phyloP scores from a whole-genome alignment of 1,140 invertebrate species.

The Trissolcus basalis region DNA sequence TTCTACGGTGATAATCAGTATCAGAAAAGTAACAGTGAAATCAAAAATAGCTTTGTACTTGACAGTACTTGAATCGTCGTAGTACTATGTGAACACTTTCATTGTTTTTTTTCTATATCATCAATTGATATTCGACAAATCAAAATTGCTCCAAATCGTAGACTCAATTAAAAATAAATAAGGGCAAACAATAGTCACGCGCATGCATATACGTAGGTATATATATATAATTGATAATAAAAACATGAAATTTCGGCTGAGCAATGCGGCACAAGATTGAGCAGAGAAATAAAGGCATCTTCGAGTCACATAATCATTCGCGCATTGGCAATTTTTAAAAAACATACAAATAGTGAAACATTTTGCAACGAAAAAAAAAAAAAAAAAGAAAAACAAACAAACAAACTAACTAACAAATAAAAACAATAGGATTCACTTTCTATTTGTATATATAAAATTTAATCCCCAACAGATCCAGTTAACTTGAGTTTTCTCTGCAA shows the following conservation, averaged over 20 bases:
- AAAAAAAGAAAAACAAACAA: slow-evolving; percentile 34
- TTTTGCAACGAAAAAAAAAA: slow-evolving; percentile 20
- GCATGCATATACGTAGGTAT: slow-evolving; percentile 54
- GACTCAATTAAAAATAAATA: slow-evolving; percentile 31
- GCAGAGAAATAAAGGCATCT: slow-evolving; percentile 48
- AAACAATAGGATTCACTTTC: slow-evolving; percentile 7
- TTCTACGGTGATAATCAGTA: slow-evolving; percentile 48
- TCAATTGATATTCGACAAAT: too few species aligned
- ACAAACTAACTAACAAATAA: too few species aligned
- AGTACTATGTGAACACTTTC: too few species aligned
- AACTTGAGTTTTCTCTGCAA: too few species aligned
- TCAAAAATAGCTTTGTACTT: neutral
- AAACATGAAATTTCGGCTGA: slow-evolving; percentile 55
- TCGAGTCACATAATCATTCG: slow-evolving; percentile 39
- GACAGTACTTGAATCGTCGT: too few species aligned
- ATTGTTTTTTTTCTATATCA: too few species aligned
- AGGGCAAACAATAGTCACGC: slow-evolving; percentile 54
- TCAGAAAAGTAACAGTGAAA: slow-evolving; percentile 48
- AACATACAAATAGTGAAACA: too few species aligned
- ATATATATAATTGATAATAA: slow-evolving; percentile 25
- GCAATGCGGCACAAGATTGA: slow-evolving; percentile 53
- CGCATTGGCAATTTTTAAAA: neutral
- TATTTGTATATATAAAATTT: too few species aligned
- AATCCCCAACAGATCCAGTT: too few species aligned
- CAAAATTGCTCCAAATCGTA: slow-evolving; percentile 19